These are phyloP conservation scores for Calliphora vomitoria DNA, from an alignment of 2,888 invertebrate species.

Conservation along the genomic window DNA sequence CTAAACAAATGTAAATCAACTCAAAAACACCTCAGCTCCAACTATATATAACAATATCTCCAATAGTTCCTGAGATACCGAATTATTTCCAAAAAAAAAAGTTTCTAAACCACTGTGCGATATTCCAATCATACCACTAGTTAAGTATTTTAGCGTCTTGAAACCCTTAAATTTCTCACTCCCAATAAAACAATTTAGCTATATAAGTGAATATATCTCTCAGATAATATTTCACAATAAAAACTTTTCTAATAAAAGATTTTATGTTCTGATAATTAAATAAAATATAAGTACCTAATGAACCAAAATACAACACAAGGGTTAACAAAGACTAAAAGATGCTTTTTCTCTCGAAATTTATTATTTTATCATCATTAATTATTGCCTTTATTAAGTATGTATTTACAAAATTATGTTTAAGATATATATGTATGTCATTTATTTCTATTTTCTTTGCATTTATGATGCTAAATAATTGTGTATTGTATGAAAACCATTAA, in stretches of 20 bases:
- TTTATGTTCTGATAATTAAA: slow-evolving; percentile 30
- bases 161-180: no score
- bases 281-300: background rate
- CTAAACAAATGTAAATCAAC: no score
- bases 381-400: slow-evolving; percentile 48
- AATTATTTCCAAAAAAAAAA: no score
- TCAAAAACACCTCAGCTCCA: no score
- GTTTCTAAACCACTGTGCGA: no score
- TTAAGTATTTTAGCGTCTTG: no score
- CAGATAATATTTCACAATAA: background rate
- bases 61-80: no score
- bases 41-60: no score
- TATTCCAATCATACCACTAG: no score
- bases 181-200: no score
- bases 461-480: slow-evolving; percentile 61
- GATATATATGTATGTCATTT: slow-evolving; percentile 22
- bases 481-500: slow-evolving; percentile 66
- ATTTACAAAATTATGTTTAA: slow-evolving; percentile 48
- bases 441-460: slow-evolving; percentile 37
- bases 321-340: slow-evolving; percentile 5
- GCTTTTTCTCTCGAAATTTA: slow-evolving; percentile 20
- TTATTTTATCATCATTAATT: background rate
- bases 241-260: background rate
- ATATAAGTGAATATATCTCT: no score
- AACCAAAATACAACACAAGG: background rate